Evolutionary conservation across 2,888 invertebrate genomes (phyloP), one percentile per base, ranked within the genome.

Genomic region (Temnothorax rugatulus): DNA sequence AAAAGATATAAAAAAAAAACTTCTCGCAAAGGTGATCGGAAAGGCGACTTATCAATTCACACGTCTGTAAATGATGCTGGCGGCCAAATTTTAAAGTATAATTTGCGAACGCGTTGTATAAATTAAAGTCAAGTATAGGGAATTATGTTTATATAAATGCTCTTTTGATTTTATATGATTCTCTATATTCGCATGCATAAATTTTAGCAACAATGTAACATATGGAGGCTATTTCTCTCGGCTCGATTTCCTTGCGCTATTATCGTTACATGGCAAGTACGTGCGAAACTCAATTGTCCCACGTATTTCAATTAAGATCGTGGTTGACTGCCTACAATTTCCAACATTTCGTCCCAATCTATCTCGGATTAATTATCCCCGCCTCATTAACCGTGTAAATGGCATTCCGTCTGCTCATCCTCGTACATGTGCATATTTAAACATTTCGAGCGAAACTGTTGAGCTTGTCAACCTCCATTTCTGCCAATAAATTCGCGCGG

Each of bases 281-380:
- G n/a, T 71, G 8, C 9, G 38, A 63, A 47, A 66, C 5, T 74
- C 29, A 74, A 59, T 44, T 44, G 13, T 71, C 44, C 4, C 57
- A 8, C 29, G 13, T 25, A 73, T 59, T 25, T 74, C 25, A 41
- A 74, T 74, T 44, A 44, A 44, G 25, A 44, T 29, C 68, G 29
- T 7, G 18, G 18, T n/a, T n/a, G 21, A 74, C 25, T 38, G 25
- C 25, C 18, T 13, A 41, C 38, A 34, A 71, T 52, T 71, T 52
- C 52, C 34, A 21, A 54, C 34, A 34, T 29, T 41, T 41, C 25
- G 25, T 44, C 29, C 9, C 57, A 9, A 44, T 57, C 18, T 13
- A 57, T 57, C 25, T 61, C 47, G n/a, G 3, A 73, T 41, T 13
- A 75, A 61, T 61, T 21, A 75, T 75, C 9, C 11, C 5, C 21